Conservation (phyloP, 53 echinoderm and acorn worm genomes). For the Pentamera pediparva region DNA sequence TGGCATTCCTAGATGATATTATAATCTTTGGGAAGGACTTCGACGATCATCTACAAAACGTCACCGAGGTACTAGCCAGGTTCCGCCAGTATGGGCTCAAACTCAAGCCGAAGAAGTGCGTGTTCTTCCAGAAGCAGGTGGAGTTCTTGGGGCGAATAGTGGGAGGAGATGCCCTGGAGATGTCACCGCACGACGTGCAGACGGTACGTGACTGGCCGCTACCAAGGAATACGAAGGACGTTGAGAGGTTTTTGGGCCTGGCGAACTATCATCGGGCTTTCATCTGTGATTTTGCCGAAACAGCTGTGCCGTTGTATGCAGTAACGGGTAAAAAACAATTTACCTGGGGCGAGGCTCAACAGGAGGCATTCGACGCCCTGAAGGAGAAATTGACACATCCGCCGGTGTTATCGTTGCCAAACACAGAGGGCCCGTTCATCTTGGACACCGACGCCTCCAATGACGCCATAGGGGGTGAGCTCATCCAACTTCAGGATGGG, state of each 20-base stretch:
- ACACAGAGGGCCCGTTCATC: conserved; percentile 12
- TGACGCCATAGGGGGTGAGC: conserved; percentile 24
- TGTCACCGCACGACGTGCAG: not conserved
- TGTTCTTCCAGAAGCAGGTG: conserved; percentile 23
- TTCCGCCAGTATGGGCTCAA: conserved; percentile 18
- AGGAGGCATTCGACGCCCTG: not conserved
- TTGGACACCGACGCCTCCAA: conserved; percentile 36
- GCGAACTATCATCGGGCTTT: conserved; percentile 48
- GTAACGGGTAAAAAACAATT: conserved; percentile 6
- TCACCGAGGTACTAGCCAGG: not conserved
- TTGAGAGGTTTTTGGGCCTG: conserved; percentile 39
- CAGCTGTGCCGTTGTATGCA: conserved; percentile 10
- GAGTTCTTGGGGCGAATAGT: conserved; percentile 20
- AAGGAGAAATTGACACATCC: conserved; percentile 7
- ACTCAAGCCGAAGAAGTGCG: conserved; percentile 20
- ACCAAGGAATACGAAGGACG: conserved; percentile 16
- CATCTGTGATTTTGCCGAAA: conserved; percentile 16
- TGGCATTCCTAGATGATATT: conserved; percentile 29
- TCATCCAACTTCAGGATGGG: conserved; percentile 25
- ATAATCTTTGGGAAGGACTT: not conserved
- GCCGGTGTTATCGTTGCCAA: conserved; percentile 25
- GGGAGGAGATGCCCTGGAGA: not conserved
- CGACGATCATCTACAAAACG: conserved; percentile 7
- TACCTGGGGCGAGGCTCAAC: not conserved
- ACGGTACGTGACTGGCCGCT: conserved; percentile 39